These are phyloP conservation scores for Microtus richardsoni DNA, from an alignment of 2,113 vertebrate genomes.

Conservation along the genomic window DNA sequence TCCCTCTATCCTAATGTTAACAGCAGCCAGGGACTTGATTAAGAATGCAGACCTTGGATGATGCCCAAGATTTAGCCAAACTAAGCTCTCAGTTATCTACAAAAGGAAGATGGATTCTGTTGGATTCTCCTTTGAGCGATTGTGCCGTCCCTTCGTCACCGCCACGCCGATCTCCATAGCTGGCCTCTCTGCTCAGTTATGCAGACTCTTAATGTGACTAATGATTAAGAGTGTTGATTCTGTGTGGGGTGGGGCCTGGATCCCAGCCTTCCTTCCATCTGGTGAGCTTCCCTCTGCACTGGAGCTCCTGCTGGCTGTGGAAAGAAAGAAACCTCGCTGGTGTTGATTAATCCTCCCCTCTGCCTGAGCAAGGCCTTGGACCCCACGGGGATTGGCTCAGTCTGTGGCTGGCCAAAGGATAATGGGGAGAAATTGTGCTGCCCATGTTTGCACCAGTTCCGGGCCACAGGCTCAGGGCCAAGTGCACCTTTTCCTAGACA, in stretches of 20 bases:
- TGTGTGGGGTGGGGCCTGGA: constrained; percentile 38
- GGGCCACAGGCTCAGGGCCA: background rate
- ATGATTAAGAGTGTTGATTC: constrained; percentile 64
- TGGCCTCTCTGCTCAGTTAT: constrained; percentile 33
- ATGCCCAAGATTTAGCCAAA: background rate
- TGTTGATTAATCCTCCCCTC: constrained; percentile 63
- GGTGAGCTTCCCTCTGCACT: constrained; percentile 55
- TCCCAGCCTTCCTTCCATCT: constrained; percentile 76
- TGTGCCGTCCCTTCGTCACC: too few species aligned
- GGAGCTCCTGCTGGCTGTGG: constrained; percentile 48
- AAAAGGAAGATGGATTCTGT: background rate
- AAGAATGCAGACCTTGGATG: background rate
- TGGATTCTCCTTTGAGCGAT: background rate
- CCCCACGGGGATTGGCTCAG: constrained; percentile 25
- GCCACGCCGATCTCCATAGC: constrained; percentile 2
- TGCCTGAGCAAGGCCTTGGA: constrained; percentile 56
- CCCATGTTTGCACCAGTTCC: background rate
- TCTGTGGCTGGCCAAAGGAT: background rate
- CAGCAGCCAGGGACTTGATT: background rate
- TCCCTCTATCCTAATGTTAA: background rate
- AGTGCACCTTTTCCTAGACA: background rate
- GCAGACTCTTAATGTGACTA: constrained; percentile 63
- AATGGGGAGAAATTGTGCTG: constrained; percentile 5
- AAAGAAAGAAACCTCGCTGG: constrained; percentile 54
- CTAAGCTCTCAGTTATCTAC: background rate